Evolutionary conservation across 2,888 invertebrate genomes (phyloP).

Genomic region (Agapetus fuscipes): DNA sequence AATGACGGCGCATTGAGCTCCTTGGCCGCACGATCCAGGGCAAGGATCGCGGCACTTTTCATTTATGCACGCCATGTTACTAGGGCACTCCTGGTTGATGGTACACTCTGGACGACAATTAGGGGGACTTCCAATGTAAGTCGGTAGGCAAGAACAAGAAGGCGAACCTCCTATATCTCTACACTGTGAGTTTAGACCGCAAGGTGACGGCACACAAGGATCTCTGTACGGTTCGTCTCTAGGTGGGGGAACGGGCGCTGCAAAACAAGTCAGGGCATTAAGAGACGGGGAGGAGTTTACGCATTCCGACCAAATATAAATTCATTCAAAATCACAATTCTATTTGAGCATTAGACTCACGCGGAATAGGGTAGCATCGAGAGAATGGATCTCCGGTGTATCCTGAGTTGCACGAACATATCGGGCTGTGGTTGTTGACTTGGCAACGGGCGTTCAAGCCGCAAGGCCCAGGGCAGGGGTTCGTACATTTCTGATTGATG

Average conservation of each 20-base stretch:
- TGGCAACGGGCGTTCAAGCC: constrained; percentile 58
- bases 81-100: constrained; percentile 63
- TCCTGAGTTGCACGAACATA: constrained; percentile 59
- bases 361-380: constrained; percentile 46
- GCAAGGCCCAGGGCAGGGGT: constrained; percentile 62
- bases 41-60: constrained; percentile 69
- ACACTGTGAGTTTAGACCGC: constrained; percentile 70
- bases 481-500: constrained; percentile 54
- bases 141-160: constrained; percentile 61
- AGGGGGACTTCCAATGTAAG: constrained; percentile 65
- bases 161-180: constrained; percentile 54
- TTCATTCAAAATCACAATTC: no score
- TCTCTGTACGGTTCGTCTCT: constrained; percentile 38
- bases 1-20: constrained; percentile 62
- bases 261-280: no score
- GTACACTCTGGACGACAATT: constrained; percentile 72
- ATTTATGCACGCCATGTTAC: constrained; percentile 60
- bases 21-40: constrained; percentile 64
- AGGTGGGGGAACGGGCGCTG: constrained; percentile 26
- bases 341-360: no score
- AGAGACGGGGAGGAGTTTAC: no score
- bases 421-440: constrained; percentile 60
- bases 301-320: no score
- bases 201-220: constrained; percentile 70
- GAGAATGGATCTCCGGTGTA: constrained; percentile 64